These are phyloP conservation scores for Drosophila ananassae DNA, from an alignment of 1,140 invertebrate species.

Conservation along the genomic window DNA sequence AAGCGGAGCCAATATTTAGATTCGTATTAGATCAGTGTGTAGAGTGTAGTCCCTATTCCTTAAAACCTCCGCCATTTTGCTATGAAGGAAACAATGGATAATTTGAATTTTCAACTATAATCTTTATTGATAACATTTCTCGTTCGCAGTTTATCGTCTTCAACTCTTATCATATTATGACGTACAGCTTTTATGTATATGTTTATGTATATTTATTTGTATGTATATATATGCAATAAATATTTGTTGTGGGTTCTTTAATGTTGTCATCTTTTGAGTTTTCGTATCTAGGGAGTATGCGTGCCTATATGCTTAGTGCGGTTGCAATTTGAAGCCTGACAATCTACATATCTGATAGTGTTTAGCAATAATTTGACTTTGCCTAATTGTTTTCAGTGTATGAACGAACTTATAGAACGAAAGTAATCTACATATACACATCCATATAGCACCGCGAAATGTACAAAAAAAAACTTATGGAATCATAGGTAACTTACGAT, in stretches of 20 bases:
- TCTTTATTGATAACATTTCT: slow-evolving; percentile 83
- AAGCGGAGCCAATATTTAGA: slow-evolving; percentile 47
- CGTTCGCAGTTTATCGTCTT: slow-evolving; percentile 61
- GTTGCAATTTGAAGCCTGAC: slow-evolving; percentile 52
- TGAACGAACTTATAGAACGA: slow-evolving; percentile 45
- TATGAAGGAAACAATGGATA: slow-evolving; percentile 8
- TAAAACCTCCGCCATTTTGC: slow-evolving; percentile 35
- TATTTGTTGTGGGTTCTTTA: slow-evolving; percentile 45
- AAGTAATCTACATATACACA: slow-evolving; percentile 66
- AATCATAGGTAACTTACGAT: slow-evolving; percentile 43
- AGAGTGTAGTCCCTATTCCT: slow-evolving; percentile 63
- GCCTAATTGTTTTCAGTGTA: slow-evolving; percentile 26
- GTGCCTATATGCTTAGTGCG: slow-evolving; percentile 50
- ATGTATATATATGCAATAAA: slow-evolving; percentile 64
- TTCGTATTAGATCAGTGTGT: slow-evolving; percentile 26
- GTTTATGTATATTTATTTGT: slow-evolving; percentile 38
- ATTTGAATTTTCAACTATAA: slow-evolving; percentile 81
- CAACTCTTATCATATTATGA: slow-evolving; percentile 73
- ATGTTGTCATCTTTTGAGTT: slow-evolving; percentile 27
- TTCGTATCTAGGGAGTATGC: slow-evolving; percentile 46
- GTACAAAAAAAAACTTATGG: slow-evolving; percentile 71
- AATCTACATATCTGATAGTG: slow-evolving; percentile 31
- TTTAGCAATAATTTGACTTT: slow-evolving; percentile 36
- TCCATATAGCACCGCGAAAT: slow-evolving; percentile 80
- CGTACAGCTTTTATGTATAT: slow-evolving; percentile 60